Percentiles rank a stretch among this genome's conserved stretches.
phyloP scores from a whole-genome alignment of 2,113 vertebrate genomes.

The Origma solitaria region DNA sequence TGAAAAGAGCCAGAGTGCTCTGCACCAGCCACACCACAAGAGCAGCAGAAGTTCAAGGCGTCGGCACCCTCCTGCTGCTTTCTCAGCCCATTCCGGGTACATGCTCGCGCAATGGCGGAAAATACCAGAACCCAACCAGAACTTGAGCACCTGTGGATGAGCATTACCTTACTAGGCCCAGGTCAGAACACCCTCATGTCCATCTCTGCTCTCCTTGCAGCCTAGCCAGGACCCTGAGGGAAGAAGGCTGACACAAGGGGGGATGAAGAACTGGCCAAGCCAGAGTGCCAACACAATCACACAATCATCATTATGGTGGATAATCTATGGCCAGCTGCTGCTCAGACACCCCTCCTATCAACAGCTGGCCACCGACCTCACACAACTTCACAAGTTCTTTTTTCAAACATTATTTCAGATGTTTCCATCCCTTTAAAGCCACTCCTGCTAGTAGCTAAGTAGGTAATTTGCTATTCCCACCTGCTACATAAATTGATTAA shows the following conservation, averaged over 20 bases:
- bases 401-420: background rate
- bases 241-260: background rate
- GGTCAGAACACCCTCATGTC: background rate
- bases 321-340: background rate
- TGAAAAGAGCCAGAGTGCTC: background rate
- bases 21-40: background rate
- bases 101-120: rapidly evolving
- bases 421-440: background rate
- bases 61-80: background rate
- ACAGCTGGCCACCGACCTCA: background rate
- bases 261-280: background rate
- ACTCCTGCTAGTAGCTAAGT: background rate
- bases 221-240: background rate
- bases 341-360: background rate
- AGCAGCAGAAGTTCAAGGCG: rapidly evolving
- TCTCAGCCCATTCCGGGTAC: background rate
- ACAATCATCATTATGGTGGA: background rate
- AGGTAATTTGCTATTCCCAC: background rate
- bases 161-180: background rate
- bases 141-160: background rate
- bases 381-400: background rate
- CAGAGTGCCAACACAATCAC: background rate
- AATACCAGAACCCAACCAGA: background rate
- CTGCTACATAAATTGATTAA: slow-evolving; percentile 2
- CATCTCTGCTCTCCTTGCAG: background rate